Percentiles rank a stretch among this genome's conserved stretches.
phyloP scores from a whole-genome alignment of 2,797 vertebrate species.

The Spea hammondii region DNA sequence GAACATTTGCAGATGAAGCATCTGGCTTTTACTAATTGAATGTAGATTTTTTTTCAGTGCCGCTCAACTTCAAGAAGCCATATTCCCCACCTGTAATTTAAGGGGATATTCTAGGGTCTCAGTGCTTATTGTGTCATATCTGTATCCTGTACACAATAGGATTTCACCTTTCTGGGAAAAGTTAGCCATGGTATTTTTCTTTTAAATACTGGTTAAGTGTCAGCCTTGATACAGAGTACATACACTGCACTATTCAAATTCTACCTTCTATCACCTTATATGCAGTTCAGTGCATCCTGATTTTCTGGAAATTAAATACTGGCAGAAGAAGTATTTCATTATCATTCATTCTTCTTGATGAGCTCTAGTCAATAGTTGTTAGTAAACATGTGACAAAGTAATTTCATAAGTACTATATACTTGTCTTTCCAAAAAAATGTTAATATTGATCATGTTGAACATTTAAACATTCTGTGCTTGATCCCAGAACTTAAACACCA shows the following conservation, averaged over 20 bases:
- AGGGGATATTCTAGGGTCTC: too few relatives aligned
- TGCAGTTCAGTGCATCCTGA: too few relatives aligned
- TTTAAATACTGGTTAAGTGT: too few relatives aligned
- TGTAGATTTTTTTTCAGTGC: not conserved
- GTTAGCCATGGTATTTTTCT: too few relatives aligned
- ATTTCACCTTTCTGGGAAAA: too few relatives aligned
- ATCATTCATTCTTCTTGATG: not conserved
- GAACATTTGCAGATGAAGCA: conserved; percentile 4
- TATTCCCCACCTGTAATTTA: too few relatives aligned
- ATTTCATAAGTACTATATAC: conserved; percentile 8
- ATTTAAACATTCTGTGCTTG: not conserved
- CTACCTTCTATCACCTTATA: too few relatives aligned
- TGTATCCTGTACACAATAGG: too few relatives aligned
- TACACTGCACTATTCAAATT: too few relatives aligned
- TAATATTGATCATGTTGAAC: conserved; percentile 1
- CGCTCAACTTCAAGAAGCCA: too few relatives aligned
- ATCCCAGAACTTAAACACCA: conserved; percentile 1
- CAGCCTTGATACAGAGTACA: too few relatives aligned
- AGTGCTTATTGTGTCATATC: too few relatives aligned
- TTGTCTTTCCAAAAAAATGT: not conserved
- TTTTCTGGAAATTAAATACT: not conserved
- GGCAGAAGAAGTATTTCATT: conserved; percentile 7
- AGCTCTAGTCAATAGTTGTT: conserved; percentile 17
- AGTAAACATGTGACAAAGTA: conserved; percentile 6
- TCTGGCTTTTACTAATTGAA: not conserved